Conservation (phyloP, 2,797 vertebrate species). For the Oryzias dopingdopingensis region DNA sequence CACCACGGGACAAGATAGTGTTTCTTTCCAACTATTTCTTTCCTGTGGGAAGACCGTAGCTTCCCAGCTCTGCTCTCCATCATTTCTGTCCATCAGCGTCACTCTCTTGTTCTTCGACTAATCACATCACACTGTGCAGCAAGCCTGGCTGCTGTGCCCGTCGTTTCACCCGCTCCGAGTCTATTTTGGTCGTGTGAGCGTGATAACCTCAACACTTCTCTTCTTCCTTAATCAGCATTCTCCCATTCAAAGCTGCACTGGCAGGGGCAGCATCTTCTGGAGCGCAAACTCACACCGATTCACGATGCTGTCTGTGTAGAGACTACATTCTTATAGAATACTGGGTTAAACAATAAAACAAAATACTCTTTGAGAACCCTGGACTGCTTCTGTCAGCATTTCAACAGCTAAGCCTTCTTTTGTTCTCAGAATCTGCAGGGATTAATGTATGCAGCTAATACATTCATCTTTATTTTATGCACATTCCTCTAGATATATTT, state of each 20-base stretch:
- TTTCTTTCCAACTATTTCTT: slow-evolving; percentile 2
- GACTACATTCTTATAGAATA: slow-evolving; percentile 8
- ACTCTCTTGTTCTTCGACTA: slow-evolving; percentile 42
- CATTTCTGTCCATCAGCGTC: slow-evolving; percentile 54
- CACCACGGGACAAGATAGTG: slow-evolving; percentile 16
- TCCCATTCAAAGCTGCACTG: slow-evolving; percentile 57
- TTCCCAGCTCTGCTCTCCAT: slow-evolving; percentile 40
- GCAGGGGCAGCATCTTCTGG: slow-evolving; percentile 49
- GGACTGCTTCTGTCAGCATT: background rate
- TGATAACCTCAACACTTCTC: slow-evolving; percentile 81
- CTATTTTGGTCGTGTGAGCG: slow-evolving; percentile 79
- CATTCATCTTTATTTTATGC: slow-evolving; percentile 19
- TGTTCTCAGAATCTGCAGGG: slow-evolving; percentile 1
- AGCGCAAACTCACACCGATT: slow-evolving; percentile 34
- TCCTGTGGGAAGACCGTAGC: slow-evolving; percentile 14
- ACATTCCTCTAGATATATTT: slow-evolving; percentile 10
- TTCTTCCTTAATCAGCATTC: slow-evolving; percentile 73
- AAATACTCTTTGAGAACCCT: slow-evolving; percentile 4
- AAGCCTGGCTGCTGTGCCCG: slow-evolving; percentile 59
- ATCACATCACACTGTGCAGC: slow-evolving; percentile 52
- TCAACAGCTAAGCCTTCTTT: slow-evolving; percentile 8
- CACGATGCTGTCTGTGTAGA: slow-evolving; percentile 16
- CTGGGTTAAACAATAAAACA: slow-evolving; percentile 12
- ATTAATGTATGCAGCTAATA: slow-evolving; percentile 28
- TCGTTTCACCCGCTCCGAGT: slow-evolving; percentile 66